Evolutionary conservation across 2,797 vertebrate species (phyloP).

Genomic region (Spinus pinus): DNA sequence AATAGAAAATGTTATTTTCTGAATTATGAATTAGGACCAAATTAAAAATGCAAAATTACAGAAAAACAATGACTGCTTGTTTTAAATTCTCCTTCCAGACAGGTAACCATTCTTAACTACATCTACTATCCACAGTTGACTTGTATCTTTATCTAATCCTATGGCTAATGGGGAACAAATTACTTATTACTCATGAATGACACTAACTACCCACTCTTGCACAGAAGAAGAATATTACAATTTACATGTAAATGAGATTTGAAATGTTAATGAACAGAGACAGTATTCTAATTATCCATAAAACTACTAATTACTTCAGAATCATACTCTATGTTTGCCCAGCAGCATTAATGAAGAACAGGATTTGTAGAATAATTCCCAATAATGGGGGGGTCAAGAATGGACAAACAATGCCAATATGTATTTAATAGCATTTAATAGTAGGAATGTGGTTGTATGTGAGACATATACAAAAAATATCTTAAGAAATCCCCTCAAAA

Average conservation of each 20-base stretch:
- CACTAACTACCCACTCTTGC: slow-evolving; percentile 78
- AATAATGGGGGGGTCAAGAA: background rate
- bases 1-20: slow-evolving; percentile 11
- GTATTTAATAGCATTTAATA: background rate
- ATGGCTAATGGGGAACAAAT: slow-evolving; percentile 77
- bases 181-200: slow-evolving; percentile 81
- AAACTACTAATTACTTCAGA: slow-evolving; percentile 74
- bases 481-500: background rate
- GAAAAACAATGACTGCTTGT: slow-evolving; percentile 26
- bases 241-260: slow-evolving; percentile 87
- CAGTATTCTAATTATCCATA: slow-evolving; percentile 80
- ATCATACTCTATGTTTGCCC: background rate
- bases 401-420: background rate
- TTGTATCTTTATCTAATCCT: slow-evolving; percentile 69
- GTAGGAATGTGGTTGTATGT: background rate
- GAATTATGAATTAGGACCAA: slow-evolving; percentile 44
- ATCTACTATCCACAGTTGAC: slow-evolving; percentile 67
- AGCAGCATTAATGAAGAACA: background rate
- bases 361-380: background rate
- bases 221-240: slow-evolving; percentile 81
- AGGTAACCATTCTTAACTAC: slow-evolving; percentile 60
- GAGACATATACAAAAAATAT: background rate
- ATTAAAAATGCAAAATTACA: slow-evolving; percentile 56
- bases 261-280: slow-evolving; percentile 83
- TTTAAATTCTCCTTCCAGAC: slow-evolving; percentile 36